Base-by-base conservation (phyloP, 2,888 invertebrate genomes). In the Ethmia dodecea region DNA sequence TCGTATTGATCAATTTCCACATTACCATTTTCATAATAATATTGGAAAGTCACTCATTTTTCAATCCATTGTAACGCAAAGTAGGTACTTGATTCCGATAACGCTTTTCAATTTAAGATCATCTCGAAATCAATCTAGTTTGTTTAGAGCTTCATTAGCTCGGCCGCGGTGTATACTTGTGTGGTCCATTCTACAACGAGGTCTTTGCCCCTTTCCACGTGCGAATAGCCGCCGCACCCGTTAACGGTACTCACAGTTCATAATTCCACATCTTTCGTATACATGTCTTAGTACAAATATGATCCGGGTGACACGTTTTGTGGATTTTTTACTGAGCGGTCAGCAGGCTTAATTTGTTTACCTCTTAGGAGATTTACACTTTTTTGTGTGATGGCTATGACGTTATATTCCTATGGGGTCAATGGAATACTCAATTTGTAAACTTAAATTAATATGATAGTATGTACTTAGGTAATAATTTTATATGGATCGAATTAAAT, bases 131-230 rank as follows among this genome's bases (percentile, higher is more conserved):
- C 26, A 26, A 26, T 26, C 12, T 9, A n/a, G 24, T 31, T 34
- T 27, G 30, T 34, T 27, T 28, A 28, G 31, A 29, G 14, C 9
- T 31, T 34, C 10, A 38, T 38, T 34, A 34, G 29, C 4, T 26
- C 12, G 26, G n/a, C 16, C 5, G 10, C 13, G 26, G 10, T n/a
- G 32, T 45, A 40, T 40, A 51, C 43, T 45, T 43, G 58, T 60
- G 55, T 57, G 57, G 60, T 56, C 58, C 49, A 55, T 55, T 55
- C 49, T 49, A 39, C 43, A 22, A 22, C 46, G 60, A 52, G 76
- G 71, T 72, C 73, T 60, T 68, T 73, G 70, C 40, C 65, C 57
- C 53, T 38, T 44, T 49, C 58, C 70, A 73, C 69, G 70, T 70
- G 69, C 73, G 56, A 71, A 68, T 63, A 58, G 57, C 50, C 48